Evolutionary conservation across 2,113 vertebrate genomes (phyloP), one percentile per base, ranked within the genome.

Genomic region (Noctilio leporinus): DNA sequence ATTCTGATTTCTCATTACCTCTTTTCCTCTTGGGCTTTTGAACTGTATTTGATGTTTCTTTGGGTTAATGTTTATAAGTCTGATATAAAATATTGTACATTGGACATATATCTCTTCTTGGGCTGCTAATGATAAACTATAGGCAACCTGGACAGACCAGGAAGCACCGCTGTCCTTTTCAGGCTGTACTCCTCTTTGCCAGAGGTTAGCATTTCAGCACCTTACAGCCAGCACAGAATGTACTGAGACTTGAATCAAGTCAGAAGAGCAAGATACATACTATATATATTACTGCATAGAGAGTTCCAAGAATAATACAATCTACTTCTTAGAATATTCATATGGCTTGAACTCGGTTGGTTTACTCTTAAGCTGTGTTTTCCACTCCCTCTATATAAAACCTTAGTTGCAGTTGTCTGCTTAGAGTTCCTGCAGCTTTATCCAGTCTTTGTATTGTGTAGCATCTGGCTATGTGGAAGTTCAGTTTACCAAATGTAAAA

Each of bases 281-380:
- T 35, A 11, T n/a, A 45, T n/a, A 45, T 65, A 22, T 55, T 64
- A 70, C 49, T 62, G 49, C 53, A 43, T 7, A 84, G 40, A 73
- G 95, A 85, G 55, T 89, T 80, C 59, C 19, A 57, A 86, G 83
- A 95, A 59, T 47, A 95, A 59, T 47, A 97, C 96, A 98, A 95
- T 97, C 95, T 97, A 97, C 86, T 96, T 92, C 86, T 96, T 92
- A 92, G 76, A 86, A 76, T 83, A 70, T 80, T 43, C 26, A 8
- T 2, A 2, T 57, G 17, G 2, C 8, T 82, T 93, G 1, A 17
- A 45, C 8, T n/a, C 51, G 51, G 64, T 40, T 53, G 14, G 78
- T 57, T 57, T 26, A 65, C 77, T 67, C 43, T 70, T 65, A 45
- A 40, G 16, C 86, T 96, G 5, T 55, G 67, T 47, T 53, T 93